phyloP scores from a whole-genome alignment of 2,888 invertebrate species.

The Stenurella melanura region DNA sequence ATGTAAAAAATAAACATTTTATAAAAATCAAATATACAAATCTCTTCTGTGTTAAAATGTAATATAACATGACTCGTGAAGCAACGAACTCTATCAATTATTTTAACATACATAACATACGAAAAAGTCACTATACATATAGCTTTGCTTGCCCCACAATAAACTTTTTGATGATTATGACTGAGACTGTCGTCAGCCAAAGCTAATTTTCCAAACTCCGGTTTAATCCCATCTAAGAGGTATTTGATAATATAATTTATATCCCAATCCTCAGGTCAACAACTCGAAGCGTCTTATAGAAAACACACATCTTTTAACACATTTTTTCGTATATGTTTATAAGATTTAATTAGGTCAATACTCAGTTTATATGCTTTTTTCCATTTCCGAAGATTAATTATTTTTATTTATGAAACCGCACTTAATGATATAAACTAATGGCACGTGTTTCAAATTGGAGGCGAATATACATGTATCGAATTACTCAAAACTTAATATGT shows the following conservation, averaged over 20 bases:
- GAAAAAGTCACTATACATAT: neutral
- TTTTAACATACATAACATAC: too few species aligned
- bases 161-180: neutral
- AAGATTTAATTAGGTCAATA: conserved; percentile 29
- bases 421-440: conserved; percentile 25
- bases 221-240: neutral
- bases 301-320: conserved; percentile 4
- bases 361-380: conserved; percentile 15
- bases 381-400: conserved; percentile 30
- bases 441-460: conserved; percentile 25
- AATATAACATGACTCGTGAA: too few species aligned
- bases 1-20: too few species aligned
- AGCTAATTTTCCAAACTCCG: neutral
- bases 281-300: conserved; percentile 20
- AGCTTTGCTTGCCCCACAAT: neutral
- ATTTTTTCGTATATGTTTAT: conserved; percentile 30
- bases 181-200: neutral
- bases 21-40: neutral
- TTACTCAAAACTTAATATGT: conserved; percentile 26
- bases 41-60: too few species aligned
- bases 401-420: conserved; percentile 27
- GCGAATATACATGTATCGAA: conserved; percentile 8
- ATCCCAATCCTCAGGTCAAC: conserved; percentile 27
- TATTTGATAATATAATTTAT: neutral
- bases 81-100: too few species aligned